Percentiles rank a stretch among this genome's conserved stretches.
These are phyloP conservation scores for Toxotes lorentzi DNA, from an alignment of 2,797 vertebrate species.

Conservation along the genomic window DNA sequence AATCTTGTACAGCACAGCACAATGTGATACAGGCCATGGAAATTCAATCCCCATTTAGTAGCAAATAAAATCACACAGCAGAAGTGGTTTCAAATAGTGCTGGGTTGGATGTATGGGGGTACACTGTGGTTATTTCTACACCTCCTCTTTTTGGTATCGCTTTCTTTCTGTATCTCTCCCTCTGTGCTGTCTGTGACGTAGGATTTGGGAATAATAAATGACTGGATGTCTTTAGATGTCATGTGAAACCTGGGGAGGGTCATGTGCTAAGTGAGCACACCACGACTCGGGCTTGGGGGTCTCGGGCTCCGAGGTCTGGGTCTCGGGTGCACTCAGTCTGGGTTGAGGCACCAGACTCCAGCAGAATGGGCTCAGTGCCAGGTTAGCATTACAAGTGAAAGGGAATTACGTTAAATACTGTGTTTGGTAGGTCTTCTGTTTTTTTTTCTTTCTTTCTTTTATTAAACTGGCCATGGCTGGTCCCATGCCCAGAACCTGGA, in stretches of 20 bases:
- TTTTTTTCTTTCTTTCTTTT: constrained; percentile 25
- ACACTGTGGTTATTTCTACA: constrained; percentile 80
- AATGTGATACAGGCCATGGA: constrained; percentile 86
- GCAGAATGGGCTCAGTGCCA: constrained; percentile 66
- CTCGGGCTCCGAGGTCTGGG: constrained; percentile 55
- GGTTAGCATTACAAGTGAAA: constrained; percentile 61
- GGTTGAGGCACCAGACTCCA: constrained; percentile 59
- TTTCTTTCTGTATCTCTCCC: constrained; percentile 75
- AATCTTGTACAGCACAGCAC: constrained; percentile 88
- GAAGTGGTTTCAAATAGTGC: constrained; percentile 86
- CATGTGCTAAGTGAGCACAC: constrained; percentile 76
- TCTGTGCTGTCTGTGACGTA: constrained; percentile 70
- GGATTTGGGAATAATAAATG: constrained; percentile 76
- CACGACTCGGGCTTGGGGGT: constrained; percentile 57
- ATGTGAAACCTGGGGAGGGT: constrained; percentile 83
- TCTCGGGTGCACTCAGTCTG: constrained; percentile 53
- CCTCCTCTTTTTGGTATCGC: constrained; percentile 74
- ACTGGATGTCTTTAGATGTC: constrained; percentile 79
- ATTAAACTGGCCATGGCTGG: constrained; percentile 42
- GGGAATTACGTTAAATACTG: constrained; percentile 65
- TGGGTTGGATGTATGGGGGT: constrained; percentile 72
- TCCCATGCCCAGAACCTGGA: constrained; percentile 52
- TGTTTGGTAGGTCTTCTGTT: constrained; percentile 21
- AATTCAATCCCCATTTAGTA: constrained; percentile 87
- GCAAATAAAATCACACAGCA: constrained; percentile 86